Conservation (phyloP, 2,797 vertebrate genomes). For the Cyclura pinguis region DNA sequence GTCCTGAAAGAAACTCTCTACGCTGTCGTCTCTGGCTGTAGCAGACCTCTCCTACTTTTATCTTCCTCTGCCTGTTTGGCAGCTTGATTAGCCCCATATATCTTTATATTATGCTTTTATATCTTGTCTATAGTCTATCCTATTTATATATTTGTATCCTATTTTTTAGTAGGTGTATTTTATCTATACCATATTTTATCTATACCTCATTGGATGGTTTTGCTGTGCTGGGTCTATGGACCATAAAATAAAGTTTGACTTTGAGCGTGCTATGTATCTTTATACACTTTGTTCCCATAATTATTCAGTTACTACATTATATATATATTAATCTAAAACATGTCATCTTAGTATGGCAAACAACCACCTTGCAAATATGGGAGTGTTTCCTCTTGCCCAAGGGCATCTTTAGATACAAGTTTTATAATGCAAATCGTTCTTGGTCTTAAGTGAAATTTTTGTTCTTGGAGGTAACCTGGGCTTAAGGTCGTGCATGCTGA, state of each 20-base stretch:
- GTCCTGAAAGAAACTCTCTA: neutral
- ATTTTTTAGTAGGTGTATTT: too few relatives aligned
- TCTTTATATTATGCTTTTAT: too few relatives aligned
- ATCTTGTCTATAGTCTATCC: too few relatives aligned
- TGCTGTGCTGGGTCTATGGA: too few relatives aligned
- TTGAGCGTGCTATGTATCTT: neutral
- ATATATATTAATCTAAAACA: too few relatives aligned
- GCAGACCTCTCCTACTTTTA: neutral
- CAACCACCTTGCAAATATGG: neutral
- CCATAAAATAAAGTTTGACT: too few relatives aligned
- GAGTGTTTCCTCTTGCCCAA: neutral
- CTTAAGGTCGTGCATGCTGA: too few relatives aligned
- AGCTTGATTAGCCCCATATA: neutral
- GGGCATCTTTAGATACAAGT: neutral
- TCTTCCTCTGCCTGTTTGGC: neutral
- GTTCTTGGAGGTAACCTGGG: neutral
- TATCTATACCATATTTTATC: too few relatives aligned
- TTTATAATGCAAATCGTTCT: neutral
- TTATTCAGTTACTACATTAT: neutral
- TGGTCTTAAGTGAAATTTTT: neutral
- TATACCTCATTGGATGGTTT: too few relatives aligned
- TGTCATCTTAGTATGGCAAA: neutral
- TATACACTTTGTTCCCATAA: neutral
- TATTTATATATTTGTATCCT: too few relatives aligned
- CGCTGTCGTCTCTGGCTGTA: rapidly evolving